Base-by-base conservation (phyloP, 2,113 vertebrate genomes). In the Alces alces region DNA sequence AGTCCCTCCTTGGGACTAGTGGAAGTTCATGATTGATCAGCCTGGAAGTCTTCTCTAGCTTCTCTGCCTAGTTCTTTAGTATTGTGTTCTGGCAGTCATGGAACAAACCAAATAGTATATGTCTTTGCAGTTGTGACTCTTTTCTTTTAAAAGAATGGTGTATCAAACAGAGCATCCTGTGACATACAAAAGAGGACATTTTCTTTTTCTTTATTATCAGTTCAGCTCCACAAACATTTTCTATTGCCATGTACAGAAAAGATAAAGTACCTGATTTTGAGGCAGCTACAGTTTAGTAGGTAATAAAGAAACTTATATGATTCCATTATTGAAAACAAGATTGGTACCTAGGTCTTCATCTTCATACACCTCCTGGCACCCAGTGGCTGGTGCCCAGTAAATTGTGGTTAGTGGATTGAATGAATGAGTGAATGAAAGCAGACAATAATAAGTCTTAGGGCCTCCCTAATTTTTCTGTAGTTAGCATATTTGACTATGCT, bases 251-350 rank as follows among this genome's bases (percentile, higher is more conserved):
- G 80, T 45, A 47, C 1, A 57, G 15, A 73, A 80, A 70, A 57
- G 13, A 55, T 25, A 78, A 83, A 84, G 14, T 83, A n/a, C 50
- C 3, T 97, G 30, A 85, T 96, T 97, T 90, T 95, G 45, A 93
- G 30, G 7, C 47, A 78, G 39, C 70, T 87, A 66, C 13, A 78
- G 12, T 78, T 52, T 39, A 66, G 66, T 76, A 7, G 9, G 6
- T 9, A 86, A 85, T 61, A 95, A 89, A 89, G 39, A 86, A 89
- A 86, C 16, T 70, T 95, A 89, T 82, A 43, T 66, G 16, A 60
- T 86, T 86, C 36, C 23, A 78, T n/a, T 94, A 90, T 7, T 50
- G 21, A 83, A 76, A 12, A 16, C 9, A 89, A 17, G 9, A 52
- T 61, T 47, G 60, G 7, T 94, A 25, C 33, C 33, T 58, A 88